phyloP scores from a whole-genome alignment of 2,888 invertebrate genomes.

The Brassicogethes aeneus region DNA sequence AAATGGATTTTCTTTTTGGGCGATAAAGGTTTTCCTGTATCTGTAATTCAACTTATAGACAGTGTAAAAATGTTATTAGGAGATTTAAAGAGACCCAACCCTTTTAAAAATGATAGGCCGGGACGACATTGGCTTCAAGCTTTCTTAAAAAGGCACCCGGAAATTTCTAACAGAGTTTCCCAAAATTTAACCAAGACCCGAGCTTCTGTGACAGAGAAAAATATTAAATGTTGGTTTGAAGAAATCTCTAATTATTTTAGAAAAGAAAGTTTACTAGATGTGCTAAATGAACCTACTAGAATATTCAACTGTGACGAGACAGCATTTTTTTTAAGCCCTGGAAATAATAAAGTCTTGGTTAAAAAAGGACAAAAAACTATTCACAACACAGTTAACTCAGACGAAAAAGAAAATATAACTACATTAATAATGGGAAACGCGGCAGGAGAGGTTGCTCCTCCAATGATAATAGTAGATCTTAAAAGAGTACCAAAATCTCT shows the following conservation, averaged over 20 bases:
- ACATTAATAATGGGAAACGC: slow-evolving; percentile 5
- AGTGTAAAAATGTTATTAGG: no score
- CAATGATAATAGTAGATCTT: slow-evolving; percentile 6
- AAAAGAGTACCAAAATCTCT: no score
- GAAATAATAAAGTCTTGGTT: slow-evolving; percentile 8
- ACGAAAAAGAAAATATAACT: slow-evolving; percentile 9
- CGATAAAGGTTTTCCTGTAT: no score
- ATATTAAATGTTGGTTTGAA: slow-evolving; percentile 7
- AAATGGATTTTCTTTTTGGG: no score
- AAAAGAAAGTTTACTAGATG: slow-evolving; percentile 6
- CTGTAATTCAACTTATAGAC: no score
- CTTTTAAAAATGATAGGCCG: no score
- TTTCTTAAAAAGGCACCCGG: no score
- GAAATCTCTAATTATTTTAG: slow-evolving; percentile 3
- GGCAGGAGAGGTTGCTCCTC: slow-evolving; percentile 6
- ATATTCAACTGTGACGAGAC: slow-evolving; percentile 10
- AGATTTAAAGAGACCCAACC: no score
- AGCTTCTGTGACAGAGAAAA: slow-evolving; percentile 6
- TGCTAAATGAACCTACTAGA: no score
- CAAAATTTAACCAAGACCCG: no score
- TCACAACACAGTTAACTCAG: slow-evolving; percentile 5
- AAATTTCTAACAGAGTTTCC: no score
- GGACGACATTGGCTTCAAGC: no score
- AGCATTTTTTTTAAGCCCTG: slow-evolving; percentile 8
- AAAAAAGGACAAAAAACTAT: slow-evolving; percentile 6